Evolutionary conservation across 2,113 vertebrate species (phyloP).

Genomic region (Chauna torquata): DNA sequence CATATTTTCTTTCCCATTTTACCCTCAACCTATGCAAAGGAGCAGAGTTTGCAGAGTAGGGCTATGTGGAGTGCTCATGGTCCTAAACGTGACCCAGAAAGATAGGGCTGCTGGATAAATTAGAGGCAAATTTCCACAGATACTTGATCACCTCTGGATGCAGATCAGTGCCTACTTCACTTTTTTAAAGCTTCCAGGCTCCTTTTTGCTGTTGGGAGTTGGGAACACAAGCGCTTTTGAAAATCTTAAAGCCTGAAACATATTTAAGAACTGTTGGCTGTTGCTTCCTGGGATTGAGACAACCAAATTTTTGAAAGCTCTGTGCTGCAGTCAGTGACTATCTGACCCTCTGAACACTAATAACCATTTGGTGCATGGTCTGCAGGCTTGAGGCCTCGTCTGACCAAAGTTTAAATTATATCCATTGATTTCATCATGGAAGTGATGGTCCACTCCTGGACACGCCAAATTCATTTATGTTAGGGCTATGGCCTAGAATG

Average conservation of each 20-base stretch:
- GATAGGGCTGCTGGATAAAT: constrained; percentile 56
- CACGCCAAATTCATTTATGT: constrained; percentile 5
- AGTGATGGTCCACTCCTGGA: neutral
- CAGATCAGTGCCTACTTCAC: neutral
- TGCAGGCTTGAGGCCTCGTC: constrained; percentile 38
- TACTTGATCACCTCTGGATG: neutral
- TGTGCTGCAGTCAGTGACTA: neutral
- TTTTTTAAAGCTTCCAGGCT: neutral
- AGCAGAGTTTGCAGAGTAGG: constrained; percentile 53
- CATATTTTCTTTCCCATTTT: constrained; percentile 40
- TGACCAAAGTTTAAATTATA: constrained; percentile 19
- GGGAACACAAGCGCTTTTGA: neutral
- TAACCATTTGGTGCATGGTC: neutral
- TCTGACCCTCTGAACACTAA: neutral
- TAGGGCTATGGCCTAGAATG: neutral
- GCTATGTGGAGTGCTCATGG: constrained; percentile 39
- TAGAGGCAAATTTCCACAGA: neutral
- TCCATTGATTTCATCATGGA: constrained; percentile 1
- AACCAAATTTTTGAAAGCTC: neutral
- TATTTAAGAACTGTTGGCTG: neutral
- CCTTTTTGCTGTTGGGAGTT: neutral
- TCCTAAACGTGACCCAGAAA: constrained; percentile 54
- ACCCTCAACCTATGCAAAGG: constrained; percentile 45
- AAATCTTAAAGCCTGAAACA: neutral
- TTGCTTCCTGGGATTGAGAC: neutral